Evolutionary conservation across 2,888 invertebrate species (phyloP).

Genomic region (Heteropelma amictum): DNA sequence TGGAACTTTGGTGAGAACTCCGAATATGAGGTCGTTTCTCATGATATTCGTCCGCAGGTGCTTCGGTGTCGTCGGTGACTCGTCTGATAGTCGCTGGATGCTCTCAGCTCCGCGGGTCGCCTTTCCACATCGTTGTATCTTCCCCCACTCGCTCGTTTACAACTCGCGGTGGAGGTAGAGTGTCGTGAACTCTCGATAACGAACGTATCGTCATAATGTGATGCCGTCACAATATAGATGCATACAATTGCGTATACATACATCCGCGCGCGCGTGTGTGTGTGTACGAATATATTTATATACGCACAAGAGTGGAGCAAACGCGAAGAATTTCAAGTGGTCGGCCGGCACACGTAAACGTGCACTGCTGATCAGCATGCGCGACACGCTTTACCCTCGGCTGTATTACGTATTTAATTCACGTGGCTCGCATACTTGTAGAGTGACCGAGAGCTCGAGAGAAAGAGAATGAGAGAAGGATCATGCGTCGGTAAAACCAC

Average conservation of each 20-base stretch:
- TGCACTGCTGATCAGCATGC: conserved; percentile 66
- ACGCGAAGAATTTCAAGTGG: conserved; percentile 58
- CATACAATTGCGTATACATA: neutral
- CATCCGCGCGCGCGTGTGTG: neutral
- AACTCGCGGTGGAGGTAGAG: no score
- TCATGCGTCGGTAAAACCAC: conserved; percentile 11
- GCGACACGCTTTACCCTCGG: conserved; percentile 68
- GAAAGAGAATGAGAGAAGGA: conserved; percentile 15
- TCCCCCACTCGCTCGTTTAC: no score
- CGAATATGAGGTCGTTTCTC: no score
- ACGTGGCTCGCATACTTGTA: conserved; percentile 69
- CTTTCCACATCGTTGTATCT: no score
- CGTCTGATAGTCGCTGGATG: no score
- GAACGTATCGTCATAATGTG: no score
- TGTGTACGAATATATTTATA: conserved; percentile 15
- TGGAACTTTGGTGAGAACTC: no score
- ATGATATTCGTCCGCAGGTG: no score
- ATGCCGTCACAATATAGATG: neutral
- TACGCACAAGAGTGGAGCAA: conserved; percentile 7
- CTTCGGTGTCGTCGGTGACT: no score
- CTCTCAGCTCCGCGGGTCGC: no score
- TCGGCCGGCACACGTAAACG: conserved; percentile 40
- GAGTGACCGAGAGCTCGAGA: conserved; percentile 54
- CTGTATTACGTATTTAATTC: conserved; percentile 73
- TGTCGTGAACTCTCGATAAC: no score